Evolutionary conservation across 2,888 invertebrate species (phyloP), one percentile per base, ranked within the genome.

Genomic region (Zelleria hepariella): DNA sequence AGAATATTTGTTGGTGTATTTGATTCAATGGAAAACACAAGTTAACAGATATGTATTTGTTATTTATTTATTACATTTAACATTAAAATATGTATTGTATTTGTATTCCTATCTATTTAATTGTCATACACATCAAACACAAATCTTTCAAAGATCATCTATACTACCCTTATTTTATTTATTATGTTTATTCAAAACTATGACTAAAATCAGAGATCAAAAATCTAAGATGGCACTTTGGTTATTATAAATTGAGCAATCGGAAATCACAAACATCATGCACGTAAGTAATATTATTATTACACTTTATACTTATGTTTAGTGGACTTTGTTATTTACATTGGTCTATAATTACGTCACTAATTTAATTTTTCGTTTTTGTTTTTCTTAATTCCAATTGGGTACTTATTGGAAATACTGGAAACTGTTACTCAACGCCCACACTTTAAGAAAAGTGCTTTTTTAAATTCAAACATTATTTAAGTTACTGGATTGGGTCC

Each of bases 231-330:
- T 42, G 32, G 15, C 32, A 42, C 32, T 42, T 42, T 10, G 15
- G 32, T 42, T 42, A 42, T 10, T 42, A 54, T 26, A 42, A 18
- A 54, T 54, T 54, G 54, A 54, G 54, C 54, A 54, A 54, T 54
- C 5, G 15, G 54, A 24, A 23, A 54, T 54, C 54, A 54, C 51
- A 51, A 51, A 42, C 32, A 42, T 42, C 32, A 42, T 42, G 15
- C 6, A 42, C 2, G 32, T 42, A 15, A 42, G 32, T 10, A 42
- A 10, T 3, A 42, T 42, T 42, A 42, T 42, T 42, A 42, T 42
- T 15, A 42, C 10, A 15, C 15, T 42, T 15, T 15, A 42, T 15
- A 42, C 32, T 42, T 42, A 42, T 10, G 5, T 32, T 32, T 32
- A 32, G 32, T 32, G 15, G 1, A 42, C 32, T 15, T 42, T 42